Percentiles rank a stretch among this genome's conserved stretches.
Conservation (phyloP, 30 jellyfish, hydroid and myxozoan genomes). For the Catostylus mosaicus region DNA sequence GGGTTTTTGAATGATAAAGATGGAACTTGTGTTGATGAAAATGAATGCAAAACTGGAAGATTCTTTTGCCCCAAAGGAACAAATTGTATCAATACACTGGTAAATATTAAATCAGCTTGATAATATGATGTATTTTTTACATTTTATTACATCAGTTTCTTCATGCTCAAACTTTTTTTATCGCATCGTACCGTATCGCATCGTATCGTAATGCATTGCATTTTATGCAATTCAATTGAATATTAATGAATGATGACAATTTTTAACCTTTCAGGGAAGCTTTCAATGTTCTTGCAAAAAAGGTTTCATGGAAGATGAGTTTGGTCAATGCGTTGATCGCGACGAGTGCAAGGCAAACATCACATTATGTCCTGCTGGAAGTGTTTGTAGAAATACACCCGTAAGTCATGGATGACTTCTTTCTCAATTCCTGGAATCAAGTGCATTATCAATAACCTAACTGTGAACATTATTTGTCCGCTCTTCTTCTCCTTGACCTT, state of each 20-base stretch:
- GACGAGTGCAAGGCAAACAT: conserved; percentile 62
- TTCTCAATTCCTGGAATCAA: neutral
- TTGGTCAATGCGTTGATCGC: conserved; percentile 55
- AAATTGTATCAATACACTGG: conserved; percentile 57
- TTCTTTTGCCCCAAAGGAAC: conserved; percentile 69
- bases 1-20: conserved; percentile 34
- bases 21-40: conserved; percentile 46
- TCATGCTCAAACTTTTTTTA: no score
- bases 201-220: no score
- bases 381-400: conserved; percentile 63
- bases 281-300: conserved; percentile 60
- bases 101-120: no score
- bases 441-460: no score
- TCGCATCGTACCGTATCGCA: no score
- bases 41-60: conserved; percentile 58
- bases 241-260: no score
- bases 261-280: conserved; percentile 35
- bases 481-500: no score
- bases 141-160: no score
- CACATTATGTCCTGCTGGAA: conserved; percentile 61
- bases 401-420: conserved; percentile 17
- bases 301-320: conserved; percentile 46
- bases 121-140: no score
- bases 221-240: no score
- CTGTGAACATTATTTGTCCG: no score